Percentiles rank a stretch among this genome's conserved stretches.
These are phyloP conservation scores for Labroides dimidiatus DNA, from an alignment of 2,797 vertebrate genomes.

Conservation along the genomic window DNA sequence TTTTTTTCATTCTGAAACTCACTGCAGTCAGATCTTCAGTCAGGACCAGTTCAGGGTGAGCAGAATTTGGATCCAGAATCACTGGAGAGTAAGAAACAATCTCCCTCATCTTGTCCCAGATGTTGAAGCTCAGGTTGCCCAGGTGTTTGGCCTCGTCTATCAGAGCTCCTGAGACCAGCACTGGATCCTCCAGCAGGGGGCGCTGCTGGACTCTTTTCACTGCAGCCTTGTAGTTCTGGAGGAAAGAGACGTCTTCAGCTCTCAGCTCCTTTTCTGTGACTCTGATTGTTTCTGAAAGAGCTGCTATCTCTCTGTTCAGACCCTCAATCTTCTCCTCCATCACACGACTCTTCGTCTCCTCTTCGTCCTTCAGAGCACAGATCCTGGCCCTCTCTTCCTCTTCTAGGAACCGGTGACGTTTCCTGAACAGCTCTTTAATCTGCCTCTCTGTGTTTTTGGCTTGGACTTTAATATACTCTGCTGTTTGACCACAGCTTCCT, in stretches of 20 bases:
- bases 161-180: slow-evolving; percentile 21
- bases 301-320: slow-evolving; percentile 20
- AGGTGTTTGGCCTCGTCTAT: slow-evolving; percentile 22
- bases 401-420: slow-evolving; percentile 8
- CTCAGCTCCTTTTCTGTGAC: slow-evolving; percentile 4
- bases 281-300: slow-evolving; percentile 22
- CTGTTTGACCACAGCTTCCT: slow-evolving; percentile 13
- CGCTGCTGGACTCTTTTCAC: slow-evolving; percentile 20
- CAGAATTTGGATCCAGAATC: slow-evolving; percentile 34
- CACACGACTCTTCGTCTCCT: slow-evolving; percentile 21
- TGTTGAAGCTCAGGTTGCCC: slow-evolving; percentile 28
- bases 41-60: background rate
- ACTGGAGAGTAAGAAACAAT: slow-evolving; percentile 28
- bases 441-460: background rate
- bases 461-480: slow-evolving; percentile 20
- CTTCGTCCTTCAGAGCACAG: slow-evolving; percentile 29
- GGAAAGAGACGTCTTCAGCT: slow-evolving; percentile 7
- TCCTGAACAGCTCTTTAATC: slow-evolving; percentile 35
- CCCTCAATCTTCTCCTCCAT: slow-evolving; percentile 19
- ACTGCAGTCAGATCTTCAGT: slow-evolving; percentile 22
- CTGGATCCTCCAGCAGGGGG: slow-evolving; percentile 26
- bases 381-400: slow-evolving; percentile 34
- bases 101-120: slow-evolving; percentile 31
- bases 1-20: background rate
- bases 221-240: slow-evolving; percentile 36